phyloP scores from a whole-genome alignment of 2,797 vertebrate species.

The Channallabes apus region DNA sequence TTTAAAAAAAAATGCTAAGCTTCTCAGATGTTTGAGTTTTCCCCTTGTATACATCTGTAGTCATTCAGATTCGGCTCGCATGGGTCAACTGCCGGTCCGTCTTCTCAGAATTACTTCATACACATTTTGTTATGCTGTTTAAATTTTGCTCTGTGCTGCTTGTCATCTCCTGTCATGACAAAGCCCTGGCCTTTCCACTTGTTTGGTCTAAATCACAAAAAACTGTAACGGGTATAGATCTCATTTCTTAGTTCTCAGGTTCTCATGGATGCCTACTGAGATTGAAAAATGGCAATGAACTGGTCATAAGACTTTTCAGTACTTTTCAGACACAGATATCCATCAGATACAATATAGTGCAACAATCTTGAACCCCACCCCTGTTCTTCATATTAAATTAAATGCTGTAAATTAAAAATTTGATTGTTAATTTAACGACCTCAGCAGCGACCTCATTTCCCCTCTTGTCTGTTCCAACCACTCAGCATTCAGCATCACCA shows the following conservation, averaged over 20 bases:
- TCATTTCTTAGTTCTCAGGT: background rate
- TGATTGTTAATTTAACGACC: no score
- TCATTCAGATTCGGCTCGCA: slow-evolving; percentile 4
- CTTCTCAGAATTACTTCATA: slow-evolving; percentile 34
- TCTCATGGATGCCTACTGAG: background rate
- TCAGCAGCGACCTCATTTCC: no score
- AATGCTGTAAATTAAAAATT: no score
- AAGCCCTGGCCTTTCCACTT: slow-evolving; percentile 1
- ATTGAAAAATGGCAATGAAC: background rate
- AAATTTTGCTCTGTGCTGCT: slow-evolving; percentile 66
- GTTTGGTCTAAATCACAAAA: slow-evolving; percentile 16
- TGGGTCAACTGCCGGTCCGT: slow-evolving; percentile 3
- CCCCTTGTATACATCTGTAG: slow-evolving; percentile 20
- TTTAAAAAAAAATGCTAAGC: no score
- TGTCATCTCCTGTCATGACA: slow-evolving; percentile 62
- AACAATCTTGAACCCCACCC: no score
- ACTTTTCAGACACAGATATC: no score
- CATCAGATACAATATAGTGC: background rate
- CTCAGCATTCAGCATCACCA: no score
- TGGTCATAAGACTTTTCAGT: no score
- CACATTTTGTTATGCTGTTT: slow-evolving; percentile 66
- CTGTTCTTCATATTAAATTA: no score
- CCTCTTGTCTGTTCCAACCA: no score
- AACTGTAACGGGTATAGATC: background rate
- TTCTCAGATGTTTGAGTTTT: background rate